A percentile compares a stretch with the other conserved stretches of the same genome.
These are phyloP conservation scores for Falco rusticolus DNA, from an alignment of 2,797 vertebrate genomes.

Conservation along the genomic window DNA sequence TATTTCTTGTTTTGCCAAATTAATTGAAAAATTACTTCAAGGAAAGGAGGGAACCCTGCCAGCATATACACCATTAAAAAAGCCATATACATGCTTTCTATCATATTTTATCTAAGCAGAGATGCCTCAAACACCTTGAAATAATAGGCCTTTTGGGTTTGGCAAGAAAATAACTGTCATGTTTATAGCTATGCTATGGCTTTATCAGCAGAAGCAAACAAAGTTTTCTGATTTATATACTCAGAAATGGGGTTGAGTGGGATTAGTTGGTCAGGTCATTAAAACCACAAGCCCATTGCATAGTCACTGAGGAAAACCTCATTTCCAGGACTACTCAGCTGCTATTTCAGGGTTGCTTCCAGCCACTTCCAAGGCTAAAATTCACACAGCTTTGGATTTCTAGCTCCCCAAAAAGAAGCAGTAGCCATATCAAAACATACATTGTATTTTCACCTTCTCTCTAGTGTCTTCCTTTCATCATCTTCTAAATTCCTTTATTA, in stretches of 20 bases:
- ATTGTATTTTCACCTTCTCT: not conserved
- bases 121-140: not conserved
- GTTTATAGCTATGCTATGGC: not conserved
- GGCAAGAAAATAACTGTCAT: conserved; percentile 2
- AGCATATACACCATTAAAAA: not conserved
- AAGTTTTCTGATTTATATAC: not conserved
- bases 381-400: not conserved
- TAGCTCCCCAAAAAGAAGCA: not conserved
- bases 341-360: not conserved
- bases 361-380: not conserved
- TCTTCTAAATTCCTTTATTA: not conserved
- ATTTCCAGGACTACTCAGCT: not conserved
- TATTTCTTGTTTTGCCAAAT: not conserved
- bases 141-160: not conserved
- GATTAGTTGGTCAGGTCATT: not conserved
- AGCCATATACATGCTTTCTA: not conserved
- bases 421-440: not conserved
- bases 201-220: not conserved
- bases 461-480: not conserved
- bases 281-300: not conserved
- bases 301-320: not conserved
- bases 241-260: not conserved
- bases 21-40: conserved; percentile 16
- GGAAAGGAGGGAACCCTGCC: not conserved
- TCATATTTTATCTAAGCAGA: not conserved